phyloP scores from a whole-genome alignment of 1,140 invertebrate genomes.

The Cecropterus lyciades region DNA sequence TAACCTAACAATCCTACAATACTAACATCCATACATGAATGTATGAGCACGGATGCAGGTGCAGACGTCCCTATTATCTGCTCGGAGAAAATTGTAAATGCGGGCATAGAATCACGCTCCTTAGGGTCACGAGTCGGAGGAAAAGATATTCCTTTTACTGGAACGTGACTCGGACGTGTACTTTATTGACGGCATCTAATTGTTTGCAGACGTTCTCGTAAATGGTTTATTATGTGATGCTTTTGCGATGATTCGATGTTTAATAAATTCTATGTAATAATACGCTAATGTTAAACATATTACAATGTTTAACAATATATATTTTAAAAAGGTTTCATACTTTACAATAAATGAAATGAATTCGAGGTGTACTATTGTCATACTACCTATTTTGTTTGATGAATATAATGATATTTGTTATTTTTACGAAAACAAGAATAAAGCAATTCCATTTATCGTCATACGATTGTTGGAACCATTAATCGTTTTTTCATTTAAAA shows the following conservation, averaged over 20 bases:
- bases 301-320: too few relatives aligned
- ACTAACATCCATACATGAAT: neutral
- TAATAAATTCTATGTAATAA: too few relatives aligned
- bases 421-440: too few relatives aligned
- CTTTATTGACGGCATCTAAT: conserved; percentile 22
- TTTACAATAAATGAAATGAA: neutral
- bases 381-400: too few relatives aligned
- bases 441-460: too few relatives aligned
- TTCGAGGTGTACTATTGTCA: conserved; percentile 17
- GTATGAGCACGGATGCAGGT: conserved; percentile 10
- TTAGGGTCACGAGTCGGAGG: conserved; percentile 3
- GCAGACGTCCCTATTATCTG: neutral
- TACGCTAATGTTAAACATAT: too few relatives aligned
- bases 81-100: conserved; percentile 18
- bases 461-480: too few relatives aligned
- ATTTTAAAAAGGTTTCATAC: neutral
- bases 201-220: conserved; percentile 13
- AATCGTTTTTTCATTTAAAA: too few relatives aligned
- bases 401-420: too few relatives aligned
- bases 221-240: conserved; percentile 13
- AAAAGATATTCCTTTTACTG: conserved; percentile 26
- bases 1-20: neutral
- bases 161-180: conserved; percentile 20
- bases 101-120: conserved; percentile 6
- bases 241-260: conserved; percentile 5